Base-by-base conservation (phyloP, 2,113 vertebrate species). In the Montifringilla adamsi region DNA sequence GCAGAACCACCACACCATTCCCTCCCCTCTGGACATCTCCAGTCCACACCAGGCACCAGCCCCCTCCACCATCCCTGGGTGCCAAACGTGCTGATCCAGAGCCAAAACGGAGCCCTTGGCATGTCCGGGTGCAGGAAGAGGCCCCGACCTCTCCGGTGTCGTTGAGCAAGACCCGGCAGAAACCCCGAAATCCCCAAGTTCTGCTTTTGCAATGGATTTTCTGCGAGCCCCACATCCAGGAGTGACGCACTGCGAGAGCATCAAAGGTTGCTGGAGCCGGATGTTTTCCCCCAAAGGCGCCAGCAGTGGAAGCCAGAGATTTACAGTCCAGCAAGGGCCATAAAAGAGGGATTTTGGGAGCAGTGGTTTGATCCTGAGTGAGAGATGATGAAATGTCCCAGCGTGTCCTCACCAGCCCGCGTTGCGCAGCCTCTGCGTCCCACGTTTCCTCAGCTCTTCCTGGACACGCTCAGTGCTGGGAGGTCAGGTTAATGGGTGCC, bases 221-320 rank as follows among this genome's bases (percentile, higher is more conserved):
- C 27, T 9, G 31, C 5, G 1, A 33, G 80, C 64, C 68, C 80
- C 50, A 0, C 4, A 0, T 26, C 68, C 60, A 2, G 8, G 3
- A 19, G 58, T 68, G 93, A 91, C 66, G 60, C 80, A 46, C 22
- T 30, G 7, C 2, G 0, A 3, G 31, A 82, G 62, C 94, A 80
- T 46, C 91, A 24, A 52, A 62, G 58, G 5, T 20, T 13, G 35
- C 90, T 6, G 3, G 6, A n/a, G 67, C 59, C 67, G 50, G 95
- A 94, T 96, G 96, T 89, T 96, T 94, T 44, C 44, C 50, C 60
- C 66, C 26, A 43, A 76, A 96, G 91, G 84, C 84, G 50, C 95
- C 96, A 63, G 82, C 33, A 5, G 1, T 72, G 76, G 70, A 76
- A 62, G 89, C 1, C 0, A 2, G 89, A 91, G 95, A 97, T 96